Conservation (phyloP, 2,797 vertebrate genomes). For the Danio choprae region DNA sequence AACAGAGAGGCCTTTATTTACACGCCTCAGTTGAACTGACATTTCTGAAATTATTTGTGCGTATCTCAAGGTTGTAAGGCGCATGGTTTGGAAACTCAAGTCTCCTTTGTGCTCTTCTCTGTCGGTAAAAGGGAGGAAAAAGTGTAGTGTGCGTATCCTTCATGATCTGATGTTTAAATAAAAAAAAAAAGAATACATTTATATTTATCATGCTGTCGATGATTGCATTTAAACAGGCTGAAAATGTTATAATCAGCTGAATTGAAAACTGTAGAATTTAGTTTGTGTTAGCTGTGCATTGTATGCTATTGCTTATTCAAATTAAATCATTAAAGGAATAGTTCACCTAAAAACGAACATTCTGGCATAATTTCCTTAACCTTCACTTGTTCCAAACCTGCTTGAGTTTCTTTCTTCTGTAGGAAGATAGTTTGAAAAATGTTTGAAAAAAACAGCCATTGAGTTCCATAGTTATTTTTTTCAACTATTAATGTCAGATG, state of each 20-base stretch:
- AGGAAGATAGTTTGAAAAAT: too few relatives aligned
- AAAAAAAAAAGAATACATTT: neutral
- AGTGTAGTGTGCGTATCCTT: neutral
- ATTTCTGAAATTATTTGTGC: conserved; percentile 66
- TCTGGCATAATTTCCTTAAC: too few relatives aligned
- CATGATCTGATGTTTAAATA: neutral
- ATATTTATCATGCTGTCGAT: neutral
- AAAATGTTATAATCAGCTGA: neutral
- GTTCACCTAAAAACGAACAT: too few relatives aligned
- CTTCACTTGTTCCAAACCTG: too few relatives aligned
- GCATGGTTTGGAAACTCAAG: conserved; percentile 37
- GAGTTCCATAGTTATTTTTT: too few relatives aligned
- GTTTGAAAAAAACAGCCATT: too few relatives aligned
- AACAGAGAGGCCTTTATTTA: conserved; percentile 73
- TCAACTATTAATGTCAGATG: too few relatives aligned
- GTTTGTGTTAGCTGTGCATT: neutral
- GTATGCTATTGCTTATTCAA: neutral
- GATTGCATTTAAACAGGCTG: neutral
- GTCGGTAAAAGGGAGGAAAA: neutral
- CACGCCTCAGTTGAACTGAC: conserved; percentile 70
- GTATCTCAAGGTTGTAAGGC: conserved; percentile 60
- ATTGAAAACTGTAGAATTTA: neutral
- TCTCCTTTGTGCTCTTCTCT: neutral
- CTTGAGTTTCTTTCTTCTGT: too few relatives aligned
- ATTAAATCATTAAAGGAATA: too few relatives aligned